A percentile compares a stretch with the other conserved stretches of the same genome.
These are phyloP conservation scores for Platichthys flesus DNA, from an alignment of 2,113 vertebrate species.

Conservation along the genomic window DNA sequence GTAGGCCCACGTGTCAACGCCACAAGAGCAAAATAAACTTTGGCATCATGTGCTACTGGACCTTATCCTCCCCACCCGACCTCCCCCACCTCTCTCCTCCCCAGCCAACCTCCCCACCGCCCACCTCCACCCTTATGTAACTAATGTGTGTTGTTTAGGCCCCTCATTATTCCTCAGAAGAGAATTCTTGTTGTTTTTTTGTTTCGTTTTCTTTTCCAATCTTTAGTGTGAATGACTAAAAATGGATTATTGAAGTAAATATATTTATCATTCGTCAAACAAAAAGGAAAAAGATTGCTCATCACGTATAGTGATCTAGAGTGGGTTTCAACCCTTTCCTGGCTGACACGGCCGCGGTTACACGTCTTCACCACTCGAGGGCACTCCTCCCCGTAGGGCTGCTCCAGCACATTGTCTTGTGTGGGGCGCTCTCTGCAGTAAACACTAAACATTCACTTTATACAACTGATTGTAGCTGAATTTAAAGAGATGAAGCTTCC, in stretches of 20 bases:
- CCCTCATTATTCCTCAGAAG: slow-evolving; percentile 74
- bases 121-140: slow-evolving; percentile 57
- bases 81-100: neutral
- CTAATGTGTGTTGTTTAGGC: slow-evolving; percentile 84
- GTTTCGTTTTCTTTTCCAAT: slow-evolving; percentile 38
- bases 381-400: slow-evolving; percentile 11
- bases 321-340: slow-evolving; percentile 80
- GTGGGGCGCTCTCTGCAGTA: neutral
- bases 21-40: slow-evolving; percentile 60
- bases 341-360: slow-evolving; percentile 33
- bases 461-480: slow-evolving; percentile 28
- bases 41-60: slow-evolving; percentile 70
- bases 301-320: slow-evolving; percentile 69
- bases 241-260: slow-evolving; percentile 75
- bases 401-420: neutral
- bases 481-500: slow-evolving; percentile 7
- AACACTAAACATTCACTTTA: slow-evolving; percentile 33
- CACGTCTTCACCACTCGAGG: slow-evolving; percentile 45
- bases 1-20: slow-evolving; percentile 57
- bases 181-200: slow-evolving; percentile 42
- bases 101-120: neutral
- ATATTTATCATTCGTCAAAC: slow-evolving; percentile 78
- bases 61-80: slow-evolving; percentile 13
- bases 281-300: slow-evolving; percentile 67
- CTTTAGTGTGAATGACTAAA: slow-evolving; percentile 74